phyloP scores from a whole-genome alignment of 2,888 invertebrate species.

The Theretra japonica region DNA sequence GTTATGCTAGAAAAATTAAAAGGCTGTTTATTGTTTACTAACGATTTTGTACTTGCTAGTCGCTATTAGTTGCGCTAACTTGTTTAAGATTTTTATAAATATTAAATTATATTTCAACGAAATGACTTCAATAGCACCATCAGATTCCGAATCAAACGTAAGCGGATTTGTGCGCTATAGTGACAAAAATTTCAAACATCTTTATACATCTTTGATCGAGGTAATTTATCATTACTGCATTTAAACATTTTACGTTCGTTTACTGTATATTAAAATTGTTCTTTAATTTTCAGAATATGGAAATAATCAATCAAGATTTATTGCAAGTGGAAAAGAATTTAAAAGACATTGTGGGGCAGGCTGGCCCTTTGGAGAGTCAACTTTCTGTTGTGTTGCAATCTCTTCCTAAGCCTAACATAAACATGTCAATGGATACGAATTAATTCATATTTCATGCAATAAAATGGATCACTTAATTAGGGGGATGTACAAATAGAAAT shows the following conservation, averaged over 20 bases:
- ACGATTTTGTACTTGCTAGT: background rate
- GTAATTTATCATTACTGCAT: constrained; percentile 36
- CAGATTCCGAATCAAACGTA: constrained; percentile 78
- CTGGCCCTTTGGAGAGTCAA: constrained; percentile 72
- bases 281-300: constrained; percentile 66
- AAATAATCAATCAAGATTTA: constrained; percentile 73
- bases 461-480: background rate
- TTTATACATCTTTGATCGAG: constrained; percentile 70
- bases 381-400: constrained; percentile 63
- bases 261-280: background rate
- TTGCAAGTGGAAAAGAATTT: constrained; percentile 73
- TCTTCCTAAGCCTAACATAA: constrained; percentile 64
- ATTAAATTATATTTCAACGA: constrained; percentile 27
- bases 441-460: constrained; percentile 37
- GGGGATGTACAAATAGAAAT: constrained; percentile 23
- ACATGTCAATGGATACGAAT: constrained; percentile 67
- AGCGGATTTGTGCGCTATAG: constrained; percentile 76
- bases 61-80: background rate
- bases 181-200: constrained; percentile 66
- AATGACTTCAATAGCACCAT: constrained; percentile 70
- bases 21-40: background rate
- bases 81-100: background rate
- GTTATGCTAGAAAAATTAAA: background rate
- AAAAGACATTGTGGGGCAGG: constrained; percentile 59
- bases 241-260: background rate